Percentiles rank a stretch among this genome's conserved stretches.
phyloP scores from a whole-genome alignment of 2,797 vertebrate species.

The Enteromius viviparus region DNA sequence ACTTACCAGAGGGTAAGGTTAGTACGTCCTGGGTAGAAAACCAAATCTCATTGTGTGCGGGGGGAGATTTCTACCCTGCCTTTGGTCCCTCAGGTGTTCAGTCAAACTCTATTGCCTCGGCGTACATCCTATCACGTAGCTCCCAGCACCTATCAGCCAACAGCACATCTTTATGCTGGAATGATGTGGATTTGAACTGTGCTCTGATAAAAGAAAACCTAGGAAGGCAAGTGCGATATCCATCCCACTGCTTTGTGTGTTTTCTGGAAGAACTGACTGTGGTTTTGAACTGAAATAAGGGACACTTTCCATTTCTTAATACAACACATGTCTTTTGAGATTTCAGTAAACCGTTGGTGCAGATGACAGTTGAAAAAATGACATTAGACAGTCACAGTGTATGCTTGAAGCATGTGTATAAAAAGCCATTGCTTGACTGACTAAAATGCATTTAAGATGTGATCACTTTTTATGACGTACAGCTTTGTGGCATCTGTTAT shows the following conservation, averaged over 20 bases:
- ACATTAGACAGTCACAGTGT: not conserved
- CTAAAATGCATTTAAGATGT: not conserved
- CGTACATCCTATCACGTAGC: not conserved
- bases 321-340: not conserved
- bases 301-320: not conserved
- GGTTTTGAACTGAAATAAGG: not conserved
- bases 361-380: not conserved
- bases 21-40: slow-evolving; percentile 30
- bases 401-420: not conserved
- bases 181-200: slow-evolving; percentile 20
- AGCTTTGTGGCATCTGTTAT: not conserved
- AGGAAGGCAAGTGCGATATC: not conserved
- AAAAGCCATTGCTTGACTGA: not conserved
- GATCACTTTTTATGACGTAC: not conserved
- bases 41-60: slow-evolving; percentile 29
- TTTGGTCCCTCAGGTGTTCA: not conserved
- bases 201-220: slow-evolving; percentile 15
- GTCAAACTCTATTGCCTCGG: slow-evolving; percentile 5
- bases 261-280: not conserved
- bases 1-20: slow-evolving; percentile 37
- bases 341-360: not conserved
- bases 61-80: slow-evolving; percentile 2
- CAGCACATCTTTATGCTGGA: slow-evolving; percentile 18
- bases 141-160: not conserved
- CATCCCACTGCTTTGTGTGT: not conserved